Percentiles rank a stretch among this genome's conserved stretches.
Conservation (phyloP, 2,113 vertebrate species). For the Pachypanchax playfairii region DNA sequence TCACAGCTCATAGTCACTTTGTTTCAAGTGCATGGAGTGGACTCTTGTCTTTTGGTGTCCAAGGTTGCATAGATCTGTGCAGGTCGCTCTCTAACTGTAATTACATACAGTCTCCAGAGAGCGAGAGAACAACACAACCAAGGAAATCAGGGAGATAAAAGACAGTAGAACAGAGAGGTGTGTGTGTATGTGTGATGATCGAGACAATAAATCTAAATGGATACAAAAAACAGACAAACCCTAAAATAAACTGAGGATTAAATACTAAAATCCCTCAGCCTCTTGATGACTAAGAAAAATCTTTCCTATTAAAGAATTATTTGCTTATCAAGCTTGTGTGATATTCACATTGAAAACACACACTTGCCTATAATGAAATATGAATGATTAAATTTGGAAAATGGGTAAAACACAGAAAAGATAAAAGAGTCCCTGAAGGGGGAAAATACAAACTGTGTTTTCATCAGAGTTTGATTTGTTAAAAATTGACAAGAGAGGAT, state of each 20-base stretch:
- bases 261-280: slow-evolving; percentile 55
- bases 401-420: slow-evolving; percentile 34
- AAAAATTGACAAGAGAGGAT: slow-evolving; percentile 29
- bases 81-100: slow-evolving; percentile 73
- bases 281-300: slow-evolving; percentile 48
- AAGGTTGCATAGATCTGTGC: slow-evolving; percentile 72
- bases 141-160: slow-evolving; percentile 28
- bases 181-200: slow-evolving; percentile 1
- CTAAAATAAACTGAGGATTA: slow-evolving; percentile 60
- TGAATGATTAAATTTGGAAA: slow-evolving; percentile 68
- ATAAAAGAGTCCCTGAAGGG: slow-evolving; percentile 37
- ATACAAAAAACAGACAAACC: slow-evolving; percentile 52
- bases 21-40: slow-evolving; percentile 45
- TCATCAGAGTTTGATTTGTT: slow-evolving; percentile 12
- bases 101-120: slow-evolving; percentile 73
- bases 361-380: slow-evolving; percentile 71
- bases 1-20: slow-evolving; percentile 29
- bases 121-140: slow-evolving; percentile 53
- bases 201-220: slow-evolving; percentile 59
- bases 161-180: slow-evolving; percentile 19
- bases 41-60: slow-evolving; percentile 61
- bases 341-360: slow-evolving; percentile 39
- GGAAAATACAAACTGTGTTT: slow-evolving; percentile 39
- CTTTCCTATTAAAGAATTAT: slow-evolving; percentile 53
- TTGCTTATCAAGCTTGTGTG: slow-evolving; percentile 50